These are phyloP conservation scores for Anolis sagrei DNA, from an alignment of 2,113 vertebrate species.

Conservation along the genomic window DNA sequence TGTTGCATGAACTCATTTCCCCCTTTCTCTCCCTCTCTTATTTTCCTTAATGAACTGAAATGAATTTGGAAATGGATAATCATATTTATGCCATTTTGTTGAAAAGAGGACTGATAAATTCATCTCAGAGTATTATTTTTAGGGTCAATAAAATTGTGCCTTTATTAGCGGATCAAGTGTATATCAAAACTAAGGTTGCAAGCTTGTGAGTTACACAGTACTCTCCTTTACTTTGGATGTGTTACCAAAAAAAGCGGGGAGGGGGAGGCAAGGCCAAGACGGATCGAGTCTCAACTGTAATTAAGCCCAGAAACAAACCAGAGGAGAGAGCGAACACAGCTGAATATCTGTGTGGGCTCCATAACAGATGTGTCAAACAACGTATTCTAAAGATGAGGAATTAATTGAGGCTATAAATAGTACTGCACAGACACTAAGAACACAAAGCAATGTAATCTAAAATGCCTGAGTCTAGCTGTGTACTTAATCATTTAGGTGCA, in stretches of 20 bases:
- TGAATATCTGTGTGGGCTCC: conserved; percentile 38
- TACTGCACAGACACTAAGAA: conserved; percentile 7
- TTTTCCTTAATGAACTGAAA: neutral
- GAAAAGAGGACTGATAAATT: neutral
- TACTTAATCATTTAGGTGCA: conserved; percentile 51
- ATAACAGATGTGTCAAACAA: conserved; percentile 65
- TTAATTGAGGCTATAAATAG: conserved; percentile 74
- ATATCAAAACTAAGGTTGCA: neutral
- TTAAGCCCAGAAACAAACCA: neutral
- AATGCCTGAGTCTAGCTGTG: conserved; percentile 29
- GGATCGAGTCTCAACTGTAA: neutral
- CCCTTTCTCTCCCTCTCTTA: neutral
- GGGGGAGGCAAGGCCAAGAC: neutral
- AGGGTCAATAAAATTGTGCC: neutral
- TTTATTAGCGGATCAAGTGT: neutral
- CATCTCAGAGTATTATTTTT: neutral
- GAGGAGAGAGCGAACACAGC: neutral
- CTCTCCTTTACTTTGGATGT: neutral
- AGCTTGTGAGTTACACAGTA: neutral
- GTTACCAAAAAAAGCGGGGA: no score
- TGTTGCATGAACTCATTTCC: neutral
- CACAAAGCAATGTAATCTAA: conserved; percentile 41
- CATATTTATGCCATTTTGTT: neutral
- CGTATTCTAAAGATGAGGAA: conserved; percentile 55
- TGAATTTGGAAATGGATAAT: neutral